Percentiles rank a stretch among this genome's conserved stretches.
These are phyloP conservation scores for Pandion haliaetus DNA, from an alignment of 2,113 vertebrate species.

Conservation along the genomic window DNA sequence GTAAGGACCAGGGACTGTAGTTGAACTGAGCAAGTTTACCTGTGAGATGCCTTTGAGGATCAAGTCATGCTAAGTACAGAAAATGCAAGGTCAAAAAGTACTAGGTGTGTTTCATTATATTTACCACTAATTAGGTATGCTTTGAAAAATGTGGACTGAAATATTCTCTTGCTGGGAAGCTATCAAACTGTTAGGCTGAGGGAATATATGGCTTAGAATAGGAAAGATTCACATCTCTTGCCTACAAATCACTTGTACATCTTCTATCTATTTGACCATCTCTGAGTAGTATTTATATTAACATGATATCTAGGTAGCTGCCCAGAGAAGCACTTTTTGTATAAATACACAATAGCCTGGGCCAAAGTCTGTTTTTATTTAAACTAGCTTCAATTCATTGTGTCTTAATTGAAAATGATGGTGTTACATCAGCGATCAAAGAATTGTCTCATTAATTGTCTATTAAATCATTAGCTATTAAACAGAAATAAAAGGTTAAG, in stretches of 20 bases:
- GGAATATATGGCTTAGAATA: not conserved
- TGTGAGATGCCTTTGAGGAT: not conserved
- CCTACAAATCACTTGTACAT: not conserved
- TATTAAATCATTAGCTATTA: constrained; percentile 57
- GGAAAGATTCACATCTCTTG: not conserved
- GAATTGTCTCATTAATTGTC: not conserved
- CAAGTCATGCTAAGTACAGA: not conserved
- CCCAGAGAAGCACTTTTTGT: not conserved
- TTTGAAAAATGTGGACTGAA: not conserved
- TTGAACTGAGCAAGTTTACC: not conserved
- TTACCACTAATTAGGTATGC: not conserved
- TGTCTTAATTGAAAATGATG: constrained; percentile 31
- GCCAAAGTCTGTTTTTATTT: constrained; percentile 1
- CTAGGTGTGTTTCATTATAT: not conserved
- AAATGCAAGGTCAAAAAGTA: not conserved
- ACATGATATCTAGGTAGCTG: not conserved
- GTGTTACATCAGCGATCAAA: constrained; percentile 16
- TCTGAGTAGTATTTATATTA: not conserved
- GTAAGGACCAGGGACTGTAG: not conserved
- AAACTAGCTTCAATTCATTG: not conserved
- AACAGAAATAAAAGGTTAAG: constrained; percentile 50
- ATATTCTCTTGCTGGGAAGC: not conserved
- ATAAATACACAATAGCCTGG: not conserved
- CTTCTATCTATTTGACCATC: not conserved
- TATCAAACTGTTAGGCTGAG: not conserved